Evolutionary conservation across 2,113 vertebrate species (phyloP), one percentile per base, ranked within the genome.

Genomic region (Ariopsis seemanni): DNA sequence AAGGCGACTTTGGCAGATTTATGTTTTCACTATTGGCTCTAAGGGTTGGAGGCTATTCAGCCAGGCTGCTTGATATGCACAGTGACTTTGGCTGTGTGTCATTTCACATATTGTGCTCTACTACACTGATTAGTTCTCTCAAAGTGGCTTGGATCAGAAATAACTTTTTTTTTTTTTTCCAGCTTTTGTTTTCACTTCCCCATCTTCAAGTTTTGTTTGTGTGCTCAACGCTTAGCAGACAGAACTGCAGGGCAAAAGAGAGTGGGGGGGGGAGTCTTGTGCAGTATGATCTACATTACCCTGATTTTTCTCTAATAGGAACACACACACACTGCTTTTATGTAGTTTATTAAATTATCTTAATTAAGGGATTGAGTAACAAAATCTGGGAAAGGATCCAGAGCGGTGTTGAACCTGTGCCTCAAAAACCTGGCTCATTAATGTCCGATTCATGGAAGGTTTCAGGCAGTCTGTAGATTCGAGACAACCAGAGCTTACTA

Each of bases 121-220:
- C 91, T 90, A 83, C 93, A 90, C 20, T 90, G 90, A 85, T 63
- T 72, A 86, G 92, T 93, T 94, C 60, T 67, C 25, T 67, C n/a
- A 92, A 93, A 86, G 85, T 88, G 83, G 53, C 65, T 60, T 84
- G 75, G 74, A 88, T 78, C n/a, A 48, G 89, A 88, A 90, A 90
- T 89, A 87, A 87, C 75, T 42, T 42, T 34, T 34, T 34, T 34
- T 34, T 1, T 1, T 89, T 86, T 82, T 48, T 65, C 34, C 57
- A 88, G 27, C 30, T 82, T 57, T 20, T 53, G 77, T 71, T 91
- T 89, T 88, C 87, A 87, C 71, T 85, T 90, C 87, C 86, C 78
- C 55, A 74, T 87, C 48, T 87, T 86, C 67, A 30, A 69, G 52
- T 79, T 71, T 85, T 30, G 75, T 87, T 90, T 91, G 74, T 4